Base-by-base conservation (phyloP, 2,113 vertebrate genomes). In the Melanotaenia duboulayi region DNA sequence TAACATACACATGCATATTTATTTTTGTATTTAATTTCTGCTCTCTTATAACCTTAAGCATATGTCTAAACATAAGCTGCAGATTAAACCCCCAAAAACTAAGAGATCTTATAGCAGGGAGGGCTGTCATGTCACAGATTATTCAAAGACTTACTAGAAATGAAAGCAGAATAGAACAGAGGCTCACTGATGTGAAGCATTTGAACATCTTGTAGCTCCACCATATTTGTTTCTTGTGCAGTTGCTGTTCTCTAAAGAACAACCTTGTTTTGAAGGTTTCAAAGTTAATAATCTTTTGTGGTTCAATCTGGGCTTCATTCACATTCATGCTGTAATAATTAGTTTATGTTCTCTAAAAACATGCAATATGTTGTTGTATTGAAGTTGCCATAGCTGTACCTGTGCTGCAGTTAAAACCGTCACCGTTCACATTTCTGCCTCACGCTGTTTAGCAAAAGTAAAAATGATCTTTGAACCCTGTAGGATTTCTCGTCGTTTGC, bases 211-310 rank as follows among this genome's bases (percentile, higher is more conserved):
- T 60, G 57, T 44, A 60, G 23, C 71, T 85, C 62, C 4, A 40
- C 67, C 1, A 23, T 46, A 55, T 76, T 83, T 82, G 64, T 71
- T 78, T 76, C 60, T 76, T 42, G 37, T 74, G 48, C 50, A 2
- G 20, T 49, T 76, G 65, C 46, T 61, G 28, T 28, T 28, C 62
- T 79, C 58, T 37, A 40, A 76, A 81, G 76, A 85, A 46, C 69
- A 59, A 59, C 48, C 46, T 39, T 28, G 16, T 79, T 83, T 78
- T 66, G 76, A 64, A 84, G 44, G 19, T 76, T 84, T 83, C 67
- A 80, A 65, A 86, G 65, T 49, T 48, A 77, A 72, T 40, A 74
- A 59, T 76, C 69, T n/a, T 28, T 28, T 19, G 50, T 58, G 75
- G 55, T 58, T 75, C 28, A 78, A 56, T 57, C 66, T 56, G 25